A percentile compares a stretch with the other conserved stretches of the same genome.
These are phyloP conservation scores for Aptenodytes forsteri DNA, from an alignment of 2,113 vertebrate species.

Conservation along the genomic window DNA sequence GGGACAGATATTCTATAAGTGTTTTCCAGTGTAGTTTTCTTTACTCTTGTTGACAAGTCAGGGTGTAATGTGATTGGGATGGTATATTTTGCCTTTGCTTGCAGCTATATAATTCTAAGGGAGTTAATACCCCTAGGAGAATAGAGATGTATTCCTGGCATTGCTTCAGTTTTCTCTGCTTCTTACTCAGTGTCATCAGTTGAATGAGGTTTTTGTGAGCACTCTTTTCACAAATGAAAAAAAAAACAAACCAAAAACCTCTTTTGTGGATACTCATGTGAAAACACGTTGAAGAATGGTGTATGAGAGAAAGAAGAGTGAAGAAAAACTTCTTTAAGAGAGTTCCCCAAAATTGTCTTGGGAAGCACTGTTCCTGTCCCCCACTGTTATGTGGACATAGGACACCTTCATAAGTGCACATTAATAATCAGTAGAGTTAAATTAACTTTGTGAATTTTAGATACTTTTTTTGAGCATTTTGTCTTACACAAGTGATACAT, in stretches of 20 bases:
- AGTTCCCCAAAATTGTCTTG: not conserved
- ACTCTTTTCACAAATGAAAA: not conserved
- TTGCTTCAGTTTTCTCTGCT: not conserved
- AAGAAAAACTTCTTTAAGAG: not conserved
- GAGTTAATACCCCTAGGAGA: no score
- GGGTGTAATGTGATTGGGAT: not conserved
- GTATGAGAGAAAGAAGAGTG: not conserved
- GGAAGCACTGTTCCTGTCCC: not conserved
- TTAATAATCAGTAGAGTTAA: not conserved
- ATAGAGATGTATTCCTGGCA: not conserved
- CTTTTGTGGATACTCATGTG: not conserved
- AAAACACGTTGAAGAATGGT: not conserved
- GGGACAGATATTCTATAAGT: not conserved
- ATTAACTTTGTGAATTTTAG: not conserved
- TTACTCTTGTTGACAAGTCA: not conserved
- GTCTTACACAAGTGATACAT: accelerated
- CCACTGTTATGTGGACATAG: not conserved
- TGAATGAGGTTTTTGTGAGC: not conserved
- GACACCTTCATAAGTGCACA: not conserved
- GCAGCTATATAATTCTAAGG: not conserved
- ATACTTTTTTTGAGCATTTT: not conserved
- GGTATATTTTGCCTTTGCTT: not conserved
- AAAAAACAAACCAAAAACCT: not conserved
- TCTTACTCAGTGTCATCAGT: not conserved
- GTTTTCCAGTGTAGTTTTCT: not conserved